Conservation (phyloP, 2,797 vertebrate genomes). For the Aplochiton taeniatus region DNA sequence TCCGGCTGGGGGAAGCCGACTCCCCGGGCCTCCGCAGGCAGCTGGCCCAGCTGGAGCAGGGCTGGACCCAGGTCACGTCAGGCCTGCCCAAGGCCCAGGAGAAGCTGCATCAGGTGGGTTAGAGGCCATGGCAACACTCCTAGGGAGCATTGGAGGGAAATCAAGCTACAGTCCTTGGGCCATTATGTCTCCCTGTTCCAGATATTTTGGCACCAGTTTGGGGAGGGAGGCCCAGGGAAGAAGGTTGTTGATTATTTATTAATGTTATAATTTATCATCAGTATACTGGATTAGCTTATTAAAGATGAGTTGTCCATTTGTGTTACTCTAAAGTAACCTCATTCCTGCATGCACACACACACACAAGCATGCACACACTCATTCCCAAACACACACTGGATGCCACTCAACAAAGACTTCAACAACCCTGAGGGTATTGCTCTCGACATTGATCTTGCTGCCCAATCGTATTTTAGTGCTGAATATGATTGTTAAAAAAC, state of each 20-base stretch:
- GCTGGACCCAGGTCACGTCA: constrained; percentile 79
- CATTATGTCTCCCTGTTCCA: too few species aligned
- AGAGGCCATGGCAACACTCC: not conserved
- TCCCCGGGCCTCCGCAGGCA: constrained; percentile 70
- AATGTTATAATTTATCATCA: constrained; percentile 51
- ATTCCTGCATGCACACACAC: not conserved
- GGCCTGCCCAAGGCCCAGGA: constrained; percentile 79
- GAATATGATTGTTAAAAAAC: not conserved
- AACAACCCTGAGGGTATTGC: too few species aligned
- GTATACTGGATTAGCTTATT: constrained; percentile 41
- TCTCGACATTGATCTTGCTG: too few species aligned
- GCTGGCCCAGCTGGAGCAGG: constrained; percentile 78
- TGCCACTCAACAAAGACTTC: too few species aligned
- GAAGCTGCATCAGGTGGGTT: constrained; percentile 81
- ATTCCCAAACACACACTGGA: too few species aligned
- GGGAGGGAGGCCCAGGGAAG: constrained; percentile 22
- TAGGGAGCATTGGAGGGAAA: not conserved
- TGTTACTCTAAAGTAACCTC: not conserved
- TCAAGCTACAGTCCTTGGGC: too few species aligned
- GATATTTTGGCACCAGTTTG: not conserved
- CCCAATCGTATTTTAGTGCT: too few species aligned
- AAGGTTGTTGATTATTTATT: too few species aligned
- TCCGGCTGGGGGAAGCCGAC: constrained; percentile 80
- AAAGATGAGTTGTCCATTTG: not conserved
- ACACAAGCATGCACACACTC: not conserved